Evolutionary conservation across 2,113 vertebrate genomes (phyloP), one percentile per base, ranked within the genome.

Genomic region (Coregonus clupeaformis): DNA sequence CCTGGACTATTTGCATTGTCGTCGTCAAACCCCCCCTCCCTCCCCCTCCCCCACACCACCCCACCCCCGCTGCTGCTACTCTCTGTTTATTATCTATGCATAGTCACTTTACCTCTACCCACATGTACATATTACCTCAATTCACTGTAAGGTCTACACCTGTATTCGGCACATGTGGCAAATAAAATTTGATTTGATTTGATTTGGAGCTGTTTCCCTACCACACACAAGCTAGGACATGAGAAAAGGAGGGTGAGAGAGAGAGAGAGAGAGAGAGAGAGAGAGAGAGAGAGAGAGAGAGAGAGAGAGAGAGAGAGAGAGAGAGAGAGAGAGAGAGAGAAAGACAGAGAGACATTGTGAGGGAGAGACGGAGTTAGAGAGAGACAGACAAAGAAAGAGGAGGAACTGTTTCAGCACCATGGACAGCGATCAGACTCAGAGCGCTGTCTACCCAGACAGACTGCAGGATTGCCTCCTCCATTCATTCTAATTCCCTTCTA

Each of bases 241-340:
- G 3, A 25, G 60, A 62, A 13, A 3, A 22, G 36, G 20, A 29
- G 22, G 22, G 75, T 69, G 70, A 22, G 2, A 69, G 71, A 55
- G 5, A n/a, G 72, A 77, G 70, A 25, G 22, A 63, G 25, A 65
- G 13, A 79, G 45, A 79, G 30, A 47, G 66, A 36, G 71, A 32
- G 75, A 72, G 18, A 6, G 0, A 82, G 29, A 32, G 32, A 36
- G 1, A 60, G 68, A 59, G 18, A 65, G 20, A 78, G 68, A 70
- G 16, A 60, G 60, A 30, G 45, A 29, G 6, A 42, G 65, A 71
- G 66, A 30, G 57, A 78, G 42, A 42, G 47, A 2, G 5, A 25
- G 42, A n/a, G 9, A 67, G 20, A 22, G 49, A 78, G 71, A 6
- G 64, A 62, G 76, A 88, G 88, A 75, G 57, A 2, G 18, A 55